Evolutionary conservation across 2,888 invertebrate genomes (phyloP), one percentile per base, ranked within the genome.

Genomic region (Globia sparganii): DNA sequence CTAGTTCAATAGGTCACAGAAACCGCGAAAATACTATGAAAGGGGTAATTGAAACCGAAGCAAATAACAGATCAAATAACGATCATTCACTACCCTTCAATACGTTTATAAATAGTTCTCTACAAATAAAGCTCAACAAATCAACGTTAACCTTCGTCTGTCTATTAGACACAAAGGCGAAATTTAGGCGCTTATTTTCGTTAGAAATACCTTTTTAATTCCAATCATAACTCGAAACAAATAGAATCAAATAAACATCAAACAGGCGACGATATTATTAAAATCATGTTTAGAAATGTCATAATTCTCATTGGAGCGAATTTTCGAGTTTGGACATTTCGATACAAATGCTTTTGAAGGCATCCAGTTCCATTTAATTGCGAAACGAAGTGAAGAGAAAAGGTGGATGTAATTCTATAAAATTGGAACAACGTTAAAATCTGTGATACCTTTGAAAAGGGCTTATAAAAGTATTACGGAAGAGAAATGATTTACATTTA

Each of bases 321-420:
- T 65, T 77, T 75, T 77, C 53, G 73, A 80, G 75, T 79, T 79
- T 72, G 77, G 64, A 82, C 59, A 77, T 80, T 82, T 75, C 43
- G 68, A 78, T 75, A 75, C 59, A 67, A 87, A 87, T 78, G 70
- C 80, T 81, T 81, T 85, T 77, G 80, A 85, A 80, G 75, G 80
- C 77, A 81, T 69, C 72, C 78, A 70, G 79, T 72, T 75, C 61
- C 66, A 62, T 85, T 87, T 87, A 88, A 85, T 88, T 87, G 77
- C 69, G 58, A 80, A 85, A 77, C 34, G 77, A 76, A 81, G 31
- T 75, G 65, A 76, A 77, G 56, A 72, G 72, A 69, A 80, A 83
- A 77, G 69, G 69, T 75, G 59, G 73, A 66, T 34, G 58, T 86
- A 75, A 84, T 79, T 81, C 62, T 65, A 68, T 76, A 68, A 86